Base-by-base conservation (phyloP, 2,113 vertebrate species). In the Ictidomys tridecemlineatus region DNA sequence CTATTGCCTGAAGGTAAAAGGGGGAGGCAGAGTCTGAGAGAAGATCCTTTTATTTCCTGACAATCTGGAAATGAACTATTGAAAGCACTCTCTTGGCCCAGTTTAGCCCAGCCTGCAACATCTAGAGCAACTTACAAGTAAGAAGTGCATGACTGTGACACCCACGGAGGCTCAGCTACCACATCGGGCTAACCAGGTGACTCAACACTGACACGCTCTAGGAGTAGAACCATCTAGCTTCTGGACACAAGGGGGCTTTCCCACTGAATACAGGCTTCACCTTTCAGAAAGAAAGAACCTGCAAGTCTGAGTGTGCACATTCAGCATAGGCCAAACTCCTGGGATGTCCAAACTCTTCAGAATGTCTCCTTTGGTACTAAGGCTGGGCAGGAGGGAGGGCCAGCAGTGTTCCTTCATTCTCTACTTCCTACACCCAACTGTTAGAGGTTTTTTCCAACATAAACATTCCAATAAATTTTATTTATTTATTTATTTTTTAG, bases 41-140 rank as follows among this genome's bases (percentile, higher is more conserved):
- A 42, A 90, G 96, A 76, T 72, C 63, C 83, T 91, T 92, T 92
- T 7, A 77, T 78, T 96, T 91, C 70, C 80, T 65, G 63, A 61
- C 85, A 86, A 51, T 18, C 70, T 61, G 85, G 73, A 96, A 92
- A 63, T 7, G 6, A 80, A 77, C 26, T 86, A 61, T 26, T 63
- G 74, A 86, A 95, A 95, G 45, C 48, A 13, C 34, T 32, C 11
- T 56, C 58, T 72, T 72, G 53, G 78, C 72, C 65, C 61, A 83
- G 67, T 16, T 88, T 61, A 69, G 18, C 77, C 56, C 79, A 84
- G 51, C 34, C 79, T 89, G 65, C 48, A 93, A 79, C 65, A 76
- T 37, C 34, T 4, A 53, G 39, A 42, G 76, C 61, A 72, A 73
- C 30, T 53, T 48, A 8, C 51, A 63, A 87, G 87, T 61, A 73